phyloP scores from a whole-genome alignment of 1,140 invertebrate species.

The Chironomus tepperi region DNA sequence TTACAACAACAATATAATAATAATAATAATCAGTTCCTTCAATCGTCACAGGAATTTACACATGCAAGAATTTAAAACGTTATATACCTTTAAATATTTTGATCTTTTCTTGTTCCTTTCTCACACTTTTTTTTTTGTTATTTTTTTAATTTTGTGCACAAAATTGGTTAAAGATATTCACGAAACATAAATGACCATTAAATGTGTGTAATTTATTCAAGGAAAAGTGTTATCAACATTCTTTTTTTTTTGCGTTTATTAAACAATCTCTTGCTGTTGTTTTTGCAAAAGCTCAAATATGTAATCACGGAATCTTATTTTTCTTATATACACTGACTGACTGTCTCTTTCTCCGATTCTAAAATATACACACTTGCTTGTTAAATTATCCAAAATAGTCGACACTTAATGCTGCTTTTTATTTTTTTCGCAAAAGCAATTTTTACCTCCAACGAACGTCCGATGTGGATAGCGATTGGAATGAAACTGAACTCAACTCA shows the following conservation, averaged over 20 bases:
- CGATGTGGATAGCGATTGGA: background rate
- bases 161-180: background rate
- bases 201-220: conserved; percentile 14
- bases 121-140: background rate
- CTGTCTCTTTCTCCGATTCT: background rate
- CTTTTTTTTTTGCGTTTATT: background rate
- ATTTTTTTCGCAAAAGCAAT: background rate
- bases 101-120: background rate
- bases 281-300: too few species aligned
- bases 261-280: background rate
- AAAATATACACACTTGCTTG: background rate
- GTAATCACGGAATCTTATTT: too few species aligned
- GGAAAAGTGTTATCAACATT: background rate
- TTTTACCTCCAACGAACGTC: background rate
- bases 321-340: background rate
- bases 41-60: conserved; percentile 6
- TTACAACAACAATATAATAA: background rate
- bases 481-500: background rate
- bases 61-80: background rate
- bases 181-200: background rate
- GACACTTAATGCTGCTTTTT: too few species aligned
- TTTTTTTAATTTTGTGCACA: background rate
- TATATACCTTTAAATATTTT: background rate
- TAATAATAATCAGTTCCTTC: background rate
- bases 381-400: too few species aligned